phyloP scores from a whole-genome alignment of 2,113 vertebrate genomes.

The Cynoglossus semilaevis region DNA sequence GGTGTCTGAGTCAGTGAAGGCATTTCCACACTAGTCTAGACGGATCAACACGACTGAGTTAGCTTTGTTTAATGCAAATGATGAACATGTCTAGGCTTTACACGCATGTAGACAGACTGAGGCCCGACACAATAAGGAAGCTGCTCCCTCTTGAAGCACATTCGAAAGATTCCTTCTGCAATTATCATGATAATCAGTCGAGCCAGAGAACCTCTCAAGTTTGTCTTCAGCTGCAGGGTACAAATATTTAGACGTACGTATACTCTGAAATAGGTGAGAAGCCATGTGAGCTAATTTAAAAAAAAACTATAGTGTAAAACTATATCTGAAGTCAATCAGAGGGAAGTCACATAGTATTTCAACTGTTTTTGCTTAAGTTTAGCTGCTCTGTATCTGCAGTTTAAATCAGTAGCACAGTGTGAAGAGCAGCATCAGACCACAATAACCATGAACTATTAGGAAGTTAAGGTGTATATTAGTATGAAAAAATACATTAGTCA shows the following conservation, averaged over 20 bases:
- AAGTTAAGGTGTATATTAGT: too few species aligned
- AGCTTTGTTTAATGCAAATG: conserved; percentile 58
- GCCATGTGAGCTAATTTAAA: too few species aligned
- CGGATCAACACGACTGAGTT: conserved; percentile 36
- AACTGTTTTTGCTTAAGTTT: too few species aligned
- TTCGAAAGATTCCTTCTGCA: conserved; percentile 60
- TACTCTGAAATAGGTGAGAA: conserved; percentile 19
- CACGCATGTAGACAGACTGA: conserved; percentile 28
- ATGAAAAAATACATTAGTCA: too few species aligned
- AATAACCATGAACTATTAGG: too few species aligned
- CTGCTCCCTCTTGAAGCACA: conserved; percentile 45
- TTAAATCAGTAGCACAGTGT: too few species aligned
- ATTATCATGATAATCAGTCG: conserved; percentile 71
- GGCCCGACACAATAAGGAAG: conserved; percentile 41
- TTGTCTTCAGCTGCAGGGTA: conserved; percentile 42
- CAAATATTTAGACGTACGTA: conserved; percentile 8
- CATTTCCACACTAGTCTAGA: conserved; percentile 37
- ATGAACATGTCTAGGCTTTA: conserved; percentile 31
- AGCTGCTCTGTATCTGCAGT: too few species aligned
- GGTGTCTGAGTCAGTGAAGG: conserved; percentile 15
- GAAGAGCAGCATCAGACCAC: too few species aligned
- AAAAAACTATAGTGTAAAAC: too few species aligned
- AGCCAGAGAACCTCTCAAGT: conserved; percentile 31
- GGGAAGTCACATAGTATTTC: too few species aligned
- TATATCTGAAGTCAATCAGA: too few species aligned